These are phyloP conservation scores for Allobates femoralis DNA, from an alignment of 2,797 vertebrate genomes.

Conservation along the genomic window DNA sequence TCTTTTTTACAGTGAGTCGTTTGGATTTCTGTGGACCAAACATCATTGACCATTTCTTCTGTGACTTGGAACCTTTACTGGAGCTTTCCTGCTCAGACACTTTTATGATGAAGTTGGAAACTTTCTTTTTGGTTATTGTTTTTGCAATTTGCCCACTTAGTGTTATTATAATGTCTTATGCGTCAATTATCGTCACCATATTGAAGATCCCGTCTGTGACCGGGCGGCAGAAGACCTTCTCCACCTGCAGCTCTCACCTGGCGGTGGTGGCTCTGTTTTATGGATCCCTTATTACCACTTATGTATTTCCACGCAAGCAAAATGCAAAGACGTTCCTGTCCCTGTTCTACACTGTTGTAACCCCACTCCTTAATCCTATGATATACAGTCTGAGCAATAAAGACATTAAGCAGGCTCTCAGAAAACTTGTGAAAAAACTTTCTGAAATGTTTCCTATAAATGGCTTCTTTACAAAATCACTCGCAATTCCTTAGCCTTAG, in stretches of 20 bases:
- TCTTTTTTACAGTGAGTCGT: constrained; percentile 58
- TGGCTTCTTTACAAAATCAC: no score
- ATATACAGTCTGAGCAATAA: background rate
- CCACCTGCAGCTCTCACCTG: background rate
- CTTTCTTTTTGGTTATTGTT: background rate
- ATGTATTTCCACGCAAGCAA: constrained; percentile 5
- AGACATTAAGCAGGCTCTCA: constrained; percentile 4
- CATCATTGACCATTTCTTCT: constrained; percentile 27
- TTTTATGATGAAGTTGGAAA: background rate
- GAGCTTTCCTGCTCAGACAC: constrained; percentile 15
- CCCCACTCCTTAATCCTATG: background rate
- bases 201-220: constrained; percentile 5
- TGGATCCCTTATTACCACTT: background rate
- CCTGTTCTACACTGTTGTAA: background rate
- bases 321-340: background rate
- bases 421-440: background rate
- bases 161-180: constrained; percentile 1
- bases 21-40: constrained; percentile 65
- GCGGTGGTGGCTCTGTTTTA: background rate
- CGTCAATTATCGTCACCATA: background rate
- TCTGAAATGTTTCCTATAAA: background rate
- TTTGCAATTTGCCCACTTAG: background rate
- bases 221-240: constrained; percentile 16
- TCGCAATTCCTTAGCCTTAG: no score
- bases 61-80: constrained; percentile 11